Evolutionary conservation across 2,888 invertebrate species (phyloP), one percentile per base, ranked within the genome.

Genomic region (Stegana nigrithorax): DNA sequence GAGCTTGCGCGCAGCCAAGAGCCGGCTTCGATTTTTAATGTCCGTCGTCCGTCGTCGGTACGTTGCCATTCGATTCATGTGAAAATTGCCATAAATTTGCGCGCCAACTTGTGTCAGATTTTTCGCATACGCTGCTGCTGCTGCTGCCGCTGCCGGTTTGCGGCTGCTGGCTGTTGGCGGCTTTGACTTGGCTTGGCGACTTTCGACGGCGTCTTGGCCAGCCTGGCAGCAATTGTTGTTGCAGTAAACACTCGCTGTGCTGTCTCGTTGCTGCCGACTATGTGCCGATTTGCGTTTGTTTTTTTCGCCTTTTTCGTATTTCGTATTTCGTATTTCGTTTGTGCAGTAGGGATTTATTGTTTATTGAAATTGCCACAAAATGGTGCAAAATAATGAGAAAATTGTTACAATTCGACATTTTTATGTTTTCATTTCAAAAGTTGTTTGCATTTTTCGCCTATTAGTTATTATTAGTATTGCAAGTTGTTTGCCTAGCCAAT

Each of bases 361-460:
- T 81, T 82, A 82, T 83, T 83, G 80, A 75, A 79, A 80, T 80
- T 80, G 78, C 83, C 80, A 78, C 79, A 80, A 80, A 80, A 80
- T 76, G 79, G 76, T 76, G 76, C 73, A 77, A 80, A 78, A 73
- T 80, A 78, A 80, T 77, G 77, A 77, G 77, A 76, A 80, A 75
- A 74, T 75, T 70, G 72, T 67, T 67, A 70, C 71, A 71, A 73
- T 67, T 73, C 66, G 73, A 78, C 75, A 76, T 73, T 81, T 81
- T 79, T 81, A 81, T 81, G 80, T 81, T 82, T 82, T 80, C 81
- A 78, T 81, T 81, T 70, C 71, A 67, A 75, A 80, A 79, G 70
- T 72, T 80, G 80, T 74, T 68, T 73, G 66, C 71, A 74, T 74
- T 77, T 72, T 67, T 59, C 50, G 14, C 17, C 50, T 23, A 50